Evolutionary conservation across 2,888 invertebrate species (phyloP), one percentile per base, ranked within the genome.

Genomic region (Ctenicera cuprea): DNA sequence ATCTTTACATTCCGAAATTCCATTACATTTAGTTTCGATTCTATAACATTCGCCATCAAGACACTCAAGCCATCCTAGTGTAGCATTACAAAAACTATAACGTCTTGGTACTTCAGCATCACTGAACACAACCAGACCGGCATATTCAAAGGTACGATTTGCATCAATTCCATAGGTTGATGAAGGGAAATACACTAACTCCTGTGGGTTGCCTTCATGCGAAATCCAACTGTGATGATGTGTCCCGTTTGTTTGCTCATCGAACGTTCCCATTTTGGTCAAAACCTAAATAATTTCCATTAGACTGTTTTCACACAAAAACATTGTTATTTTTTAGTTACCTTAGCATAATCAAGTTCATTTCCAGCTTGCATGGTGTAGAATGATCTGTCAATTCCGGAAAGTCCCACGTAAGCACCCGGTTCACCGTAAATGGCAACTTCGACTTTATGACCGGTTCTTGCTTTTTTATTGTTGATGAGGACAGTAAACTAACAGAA

Each of bases 321-420:
- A 64, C n/a, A 18, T 30, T 16, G n/a, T 45, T 12, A 5, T 61
- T 43, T 26, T 33, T 38, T 68, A 78, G 77, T n/a, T 83, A 94
- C 94, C 88, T 95, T 94, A 0, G 95, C 94, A 83, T 96, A 96
- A 0, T 94, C 93, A 71, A 97, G 88, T 83, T 97, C 96, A 86
- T 96, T 97, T 59, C 96, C 97, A 12, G 96, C 96, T 88, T 97
- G 96, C 95, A 97, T 95, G 7, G 94, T 93, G 87, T 95, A 96
- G 86, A 97, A 95, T 22, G 95, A 93, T 82, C 94, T 91, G 86
- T 97, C 97, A 75, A 97, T 93, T 64, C 94, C 98, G 0, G 97
- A 95, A 16, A 98, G 90, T 0, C 96, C 97, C 4, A 98, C 96
- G 86, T 96, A 97, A 0, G 98, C 94, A 11, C 98, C 97, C 0